These are phyloP conservation scores for Tigriopus californicus DNA, from an alignment of 2,888 invertebrate species.

Conservation along the genomic window DNA sequence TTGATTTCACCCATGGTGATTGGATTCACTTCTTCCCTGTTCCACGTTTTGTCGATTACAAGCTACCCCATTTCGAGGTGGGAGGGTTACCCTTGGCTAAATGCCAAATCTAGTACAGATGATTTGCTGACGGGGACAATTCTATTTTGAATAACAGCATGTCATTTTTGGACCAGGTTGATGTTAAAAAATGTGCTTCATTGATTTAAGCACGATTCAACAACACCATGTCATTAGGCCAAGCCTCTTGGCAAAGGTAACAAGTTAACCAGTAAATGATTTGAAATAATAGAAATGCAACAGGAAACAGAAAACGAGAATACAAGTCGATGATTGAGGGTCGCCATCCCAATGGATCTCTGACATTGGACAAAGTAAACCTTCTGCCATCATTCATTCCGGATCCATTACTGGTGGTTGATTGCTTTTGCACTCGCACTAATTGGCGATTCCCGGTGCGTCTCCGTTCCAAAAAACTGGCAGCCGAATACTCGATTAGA, in stretches of 20 bases:
- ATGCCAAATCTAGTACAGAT: too few species aligned
- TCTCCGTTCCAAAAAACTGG: neutral
- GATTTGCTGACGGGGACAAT: too few species aligned
- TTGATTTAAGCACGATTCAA: too few species aligned
- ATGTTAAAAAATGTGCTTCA: too few species aligned
- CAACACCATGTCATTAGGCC: neutral
- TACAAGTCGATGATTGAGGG: neutral
- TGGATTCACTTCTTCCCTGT: too few species aligned
- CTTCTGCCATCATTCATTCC: neutral
- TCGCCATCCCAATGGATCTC: neutral
- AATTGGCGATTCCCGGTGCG: neutral
- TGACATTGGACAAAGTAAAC: neutral
- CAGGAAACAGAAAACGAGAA: neutral
- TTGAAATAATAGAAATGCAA: neutral
- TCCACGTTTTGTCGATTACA: too few species aligned
- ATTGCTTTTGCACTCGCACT: neutral
- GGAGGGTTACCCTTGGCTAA: too few species aligned
- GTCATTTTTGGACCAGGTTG: too few species aligned
- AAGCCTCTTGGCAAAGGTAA: neutral
- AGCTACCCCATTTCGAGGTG: too few species aligned
- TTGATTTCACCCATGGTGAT: too few species aligned
- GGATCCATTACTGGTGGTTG: neutral
- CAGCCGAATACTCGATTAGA: neutral
- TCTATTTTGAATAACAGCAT: too few species aligned
- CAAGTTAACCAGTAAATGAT: neutral